Base-by-base conservation (phyloP, 1,140 invertebrate species). In the Bombus consobrinus region DNA sequence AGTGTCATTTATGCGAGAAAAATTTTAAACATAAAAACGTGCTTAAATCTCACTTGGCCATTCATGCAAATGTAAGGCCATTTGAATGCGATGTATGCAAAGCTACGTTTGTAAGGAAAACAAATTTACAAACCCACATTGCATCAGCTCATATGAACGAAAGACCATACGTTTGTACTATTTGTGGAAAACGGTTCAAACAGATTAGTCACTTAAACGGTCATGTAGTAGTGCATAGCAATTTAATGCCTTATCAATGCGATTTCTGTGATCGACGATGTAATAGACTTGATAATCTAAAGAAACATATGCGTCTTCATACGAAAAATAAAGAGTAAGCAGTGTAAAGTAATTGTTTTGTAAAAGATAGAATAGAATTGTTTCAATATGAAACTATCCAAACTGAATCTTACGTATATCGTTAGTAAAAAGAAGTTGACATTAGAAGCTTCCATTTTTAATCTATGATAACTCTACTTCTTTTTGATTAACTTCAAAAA, bases 1-100 rank as follows among this genome's bases (percentile, higher is more conserved):
- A 96, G 64, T 97, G 97, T 94, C 96, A 95, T 81, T 87, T 96
- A 9, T 96, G 96, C 87, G 95, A 95, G 18, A 94, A 95, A 81
- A 94, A 94, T 32, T 96, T 96, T 69, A 95, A 95, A 47, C 94
- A 95, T 37, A 94, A 93, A 22, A 93, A 93, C 32, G 92, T 93
- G 4, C 86, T 94, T 3, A 94, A 93, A 28, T 91, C 90, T 37
- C 94, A 95, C 62, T 43, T 93, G 34, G 91, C 91, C 6, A 93
- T 94, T 37, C 94, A 95, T 53, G 94, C 93, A 3, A 94, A 94
- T 43, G 87, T 94, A 0, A 77, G 93, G 34, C 93, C 93, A 2
- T 94, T 93, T 71, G 93, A 93, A 37, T 95, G 94, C 74, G 93
- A 94, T 25, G 79, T 89, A n/a, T 95, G 94, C 43, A 93, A 93